Base-by-base conservation (phyloP, 1,140 invertebrate species). In the Drosophila navojoa region DNA sequence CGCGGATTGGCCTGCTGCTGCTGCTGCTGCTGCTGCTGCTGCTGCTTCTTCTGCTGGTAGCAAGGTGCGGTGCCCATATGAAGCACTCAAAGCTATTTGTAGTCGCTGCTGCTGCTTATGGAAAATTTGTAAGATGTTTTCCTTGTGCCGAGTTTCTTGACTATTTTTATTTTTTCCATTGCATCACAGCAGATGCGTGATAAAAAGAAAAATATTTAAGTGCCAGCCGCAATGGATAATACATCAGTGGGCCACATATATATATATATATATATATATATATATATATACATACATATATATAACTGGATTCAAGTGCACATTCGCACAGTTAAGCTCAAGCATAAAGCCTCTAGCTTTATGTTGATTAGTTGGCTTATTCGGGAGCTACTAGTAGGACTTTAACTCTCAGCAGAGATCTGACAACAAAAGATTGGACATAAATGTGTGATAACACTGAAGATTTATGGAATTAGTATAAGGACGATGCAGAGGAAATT, bases 21-120 rank as follows among this genome's bases (percentile, higher is more conserved):
- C 32, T 68, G 53, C 54, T 42, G 47, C 72, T 32, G 59, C 35
- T 63, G 9, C 58, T 50, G 47, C 32, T 68, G 53, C 55, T 44
- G 47, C 72, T 32, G 32, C 32, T 53, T 66, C 64, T 53, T 66
- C 64, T 87, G 79, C 77, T 80, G 63, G 84, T 84, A 89, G 84
- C 80, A 89, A 90, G 84, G 84, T 87, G 84, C 84, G 85, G 84
- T 89, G 84, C 77, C 84, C 84, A 89, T 90, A 89, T 89, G 85
- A 80, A 84, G 84, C 76, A 84, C 63, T 78, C 63, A 71, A 58
- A 79, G 82, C 82, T 87, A 87, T 87, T 87, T 87, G 82, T 89
- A 79, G 82, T 82, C 38, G 42, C 11, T 47, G 47, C 59, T 62
- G 59, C 81, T 87, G 84, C 79, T 87, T 87, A 87, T 87, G 85